phyloP scores from a whole-genome alignment of 2,113 vertebrate species.

The Rhodinocichla rosea region DNA sequence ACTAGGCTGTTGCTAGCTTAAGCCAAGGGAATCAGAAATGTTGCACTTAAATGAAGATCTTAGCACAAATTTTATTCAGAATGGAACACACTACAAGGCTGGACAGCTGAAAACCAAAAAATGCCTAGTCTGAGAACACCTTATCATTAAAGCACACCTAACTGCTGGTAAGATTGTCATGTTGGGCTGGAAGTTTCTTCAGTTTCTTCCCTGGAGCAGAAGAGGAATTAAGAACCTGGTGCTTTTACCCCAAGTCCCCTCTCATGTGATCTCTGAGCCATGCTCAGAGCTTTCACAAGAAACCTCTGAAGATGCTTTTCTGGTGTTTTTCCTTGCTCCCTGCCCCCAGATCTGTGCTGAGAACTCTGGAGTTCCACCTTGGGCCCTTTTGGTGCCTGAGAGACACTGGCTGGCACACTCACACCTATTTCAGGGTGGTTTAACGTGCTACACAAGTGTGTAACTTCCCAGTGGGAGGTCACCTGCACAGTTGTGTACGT shows the following conservation, averaged over 20 bases:
- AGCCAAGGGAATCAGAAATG: neutral
- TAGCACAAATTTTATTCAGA: neutral
- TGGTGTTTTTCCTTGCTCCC: neutral
- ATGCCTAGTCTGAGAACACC: neutral
- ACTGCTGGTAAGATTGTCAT: neutral
- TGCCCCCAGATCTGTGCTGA: neutral
- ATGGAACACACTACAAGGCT: neutral
- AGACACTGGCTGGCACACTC: neutral
- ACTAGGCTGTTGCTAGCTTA: neutral
- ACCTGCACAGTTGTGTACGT: neutral
- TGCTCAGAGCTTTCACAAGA: neutral
- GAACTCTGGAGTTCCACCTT: neutral
- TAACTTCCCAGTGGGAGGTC: neutral
- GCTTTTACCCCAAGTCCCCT: neutral
- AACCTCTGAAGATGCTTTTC: neutral
- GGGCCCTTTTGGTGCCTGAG: neutral
- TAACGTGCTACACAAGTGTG: neutral
- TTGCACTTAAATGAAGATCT: neutral
- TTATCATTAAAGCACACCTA: neutral
- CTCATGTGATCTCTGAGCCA: neutral
- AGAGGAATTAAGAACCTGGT: neutral
- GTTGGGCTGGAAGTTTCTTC: neutral
- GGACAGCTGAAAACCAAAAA: neutral
- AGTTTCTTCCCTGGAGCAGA: neutral
- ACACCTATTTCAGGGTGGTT: neutral